phyloP scores from a whole-genome alignment of 2,113 vertebrate species.

The Trogon melanurus region DNA sequence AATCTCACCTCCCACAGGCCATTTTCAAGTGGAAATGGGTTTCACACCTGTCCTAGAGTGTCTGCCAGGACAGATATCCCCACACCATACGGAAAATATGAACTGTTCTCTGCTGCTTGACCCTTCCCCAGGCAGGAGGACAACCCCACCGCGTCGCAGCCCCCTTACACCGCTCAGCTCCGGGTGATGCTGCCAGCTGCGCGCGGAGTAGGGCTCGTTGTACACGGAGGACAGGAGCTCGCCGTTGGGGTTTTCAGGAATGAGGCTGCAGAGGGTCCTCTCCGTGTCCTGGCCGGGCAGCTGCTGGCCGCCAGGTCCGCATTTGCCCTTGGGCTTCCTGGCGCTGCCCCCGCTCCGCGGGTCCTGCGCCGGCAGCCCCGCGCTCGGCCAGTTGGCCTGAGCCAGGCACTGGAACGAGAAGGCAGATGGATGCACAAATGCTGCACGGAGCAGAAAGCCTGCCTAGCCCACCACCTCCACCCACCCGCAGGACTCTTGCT shows the following conservation, averaged over 20 bases:
- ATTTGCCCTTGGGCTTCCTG: constrained; percentile 76
- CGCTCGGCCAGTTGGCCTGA: neutral
- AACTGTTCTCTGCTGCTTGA: neutral
- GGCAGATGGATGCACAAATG: accelerated
- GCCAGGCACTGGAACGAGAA: constrained; percentile 70
- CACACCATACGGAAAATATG: neutral
- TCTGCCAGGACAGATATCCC: neutral
- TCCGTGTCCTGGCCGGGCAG: neutral
- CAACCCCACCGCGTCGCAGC: accelerated
- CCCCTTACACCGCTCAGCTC: constrained; percentile 63
- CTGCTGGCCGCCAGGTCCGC: constrained; percentile 54
- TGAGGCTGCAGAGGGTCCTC: neutral
- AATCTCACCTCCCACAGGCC: neutral
- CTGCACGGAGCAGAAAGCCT: neutral
- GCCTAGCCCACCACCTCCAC: neutral
- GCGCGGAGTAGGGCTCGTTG: constrained; percentile 77
- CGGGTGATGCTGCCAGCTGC: neutral
- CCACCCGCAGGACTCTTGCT: accelerated
- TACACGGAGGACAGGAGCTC: constrained; percentile 74
- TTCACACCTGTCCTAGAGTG: neutral
- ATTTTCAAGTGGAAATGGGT: accelerated
- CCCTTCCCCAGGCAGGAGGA: neutral
- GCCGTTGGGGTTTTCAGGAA: neutral
- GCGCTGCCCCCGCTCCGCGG: constrained; percentile 76
- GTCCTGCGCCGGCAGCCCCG: neutral